Base-by-base conservation (phyloP, 2,113 vertebrate species). In the Cyphomyrus discorhynchus region DNA sequence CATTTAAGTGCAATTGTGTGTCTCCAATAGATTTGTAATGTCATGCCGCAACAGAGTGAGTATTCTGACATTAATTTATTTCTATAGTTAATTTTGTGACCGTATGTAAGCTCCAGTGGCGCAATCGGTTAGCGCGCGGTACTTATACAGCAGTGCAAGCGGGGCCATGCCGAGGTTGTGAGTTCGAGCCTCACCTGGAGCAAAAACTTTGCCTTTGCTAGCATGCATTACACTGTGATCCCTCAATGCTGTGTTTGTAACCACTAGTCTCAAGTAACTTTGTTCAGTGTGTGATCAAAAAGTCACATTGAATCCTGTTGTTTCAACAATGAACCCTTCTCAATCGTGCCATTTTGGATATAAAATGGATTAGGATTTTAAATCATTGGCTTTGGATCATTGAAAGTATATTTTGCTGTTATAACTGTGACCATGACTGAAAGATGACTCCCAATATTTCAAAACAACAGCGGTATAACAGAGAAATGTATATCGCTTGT, bases 131-230 rank as follows among this genome's bases (percentile, higher is more conserved):
- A 98, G 97, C 96, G 97, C 96, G 97, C 97, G 97, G 97, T 98
- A 98, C 97, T 98, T 99, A 99, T 98, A 98, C 86, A 95, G 96
- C 98, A 98, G 98, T 99, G 97, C 91, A 91, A 93, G 96, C 94
- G 70, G 56, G 97, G 97, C 96, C n/a, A 99, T 98, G 97, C 97
- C 97, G 97, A 99, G 97, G 97, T 99, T 99, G 97, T 99, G 98
- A 99, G 98, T 99, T 99, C 98, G 97, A 99, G 97, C 98, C 98
- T 99, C 98, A 99, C 98, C 98, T 99, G 98, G 98, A 99, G 98
- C 98, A 99, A n/a, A 66, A 66, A 3, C 24, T 62, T 27, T 62
- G 56, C 24, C 24, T 66, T 56, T 56, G 5, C 9, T n/a, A 10
- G 24, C 24, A 10, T 66, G 3, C 58, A 21, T 58, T 11, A 50